phyloP scores from a whole-genome alignment of 2,888 invertebrate genomes.

The Stramonita haemastoma region DNA sequence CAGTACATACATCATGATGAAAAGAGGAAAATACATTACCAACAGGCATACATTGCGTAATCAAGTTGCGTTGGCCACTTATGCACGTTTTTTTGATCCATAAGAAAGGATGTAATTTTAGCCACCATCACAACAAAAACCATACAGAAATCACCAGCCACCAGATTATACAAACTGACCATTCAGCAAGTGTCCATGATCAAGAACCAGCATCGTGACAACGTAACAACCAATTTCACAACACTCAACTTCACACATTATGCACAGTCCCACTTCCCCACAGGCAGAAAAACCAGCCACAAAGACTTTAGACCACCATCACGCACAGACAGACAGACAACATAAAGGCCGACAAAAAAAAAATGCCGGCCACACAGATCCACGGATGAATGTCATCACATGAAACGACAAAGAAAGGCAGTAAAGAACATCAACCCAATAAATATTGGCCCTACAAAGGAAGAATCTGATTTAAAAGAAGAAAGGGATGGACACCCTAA shows the following conservation, averaged over 20 bases:
- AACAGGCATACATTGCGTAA: too few species aligned
- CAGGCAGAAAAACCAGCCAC: not conserved
- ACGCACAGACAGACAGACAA: not conserved
- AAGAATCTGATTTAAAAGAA: not conserved
- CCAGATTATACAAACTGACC: not conserved
- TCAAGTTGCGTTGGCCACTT: too few species aligned
- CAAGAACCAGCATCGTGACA: too few species aligned
- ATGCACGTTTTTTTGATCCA: too few species aligned
- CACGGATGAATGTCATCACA: not conserved
- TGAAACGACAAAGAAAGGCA: constrained; percentile 13
- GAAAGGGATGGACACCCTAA: constrained; percentile 6
- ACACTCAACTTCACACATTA: not conserved
- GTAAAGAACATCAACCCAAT: constrained; percentile 12
- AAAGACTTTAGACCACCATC: not conserved
- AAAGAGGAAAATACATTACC: too few species aligned
- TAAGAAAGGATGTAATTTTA: too few species aligned
- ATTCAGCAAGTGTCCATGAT: too few species aligned
- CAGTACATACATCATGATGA: too few species aligned
- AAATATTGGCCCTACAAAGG: not conserved
- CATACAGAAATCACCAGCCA: constrained; percentile 4
- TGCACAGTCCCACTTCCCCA: not conserved
- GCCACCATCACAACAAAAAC: not conserved
- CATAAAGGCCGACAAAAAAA: not conserved
- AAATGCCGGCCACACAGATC: not conserved
- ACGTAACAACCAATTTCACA: not conserved